Conservation (phyloP, 2,888 invertebrate species). For the Epicampocera succincta region DNA sequence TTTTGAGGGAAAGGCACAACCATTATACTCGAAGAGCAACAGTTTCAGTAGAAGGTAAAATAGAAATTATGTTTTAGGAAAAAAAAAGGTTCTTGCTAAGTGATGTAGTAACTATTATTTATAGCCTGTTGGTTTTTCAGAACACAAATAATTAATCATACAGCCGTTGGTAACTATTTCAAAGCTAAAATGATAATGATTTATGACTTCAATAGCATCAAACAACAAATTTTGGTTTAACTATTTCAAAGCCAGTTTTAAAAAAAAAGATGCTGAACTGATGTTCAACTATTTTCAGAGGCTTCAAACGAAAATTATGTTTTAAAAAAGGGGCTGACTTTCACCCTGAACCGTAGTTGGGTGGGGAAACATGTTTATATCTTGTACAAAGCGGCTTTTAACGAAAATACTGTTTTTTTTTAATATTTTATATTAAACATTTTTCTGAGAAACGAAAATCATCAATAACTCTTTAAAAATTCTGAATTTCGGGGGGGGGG, state of each 20-base stretch:
- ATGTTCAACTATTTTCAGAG: not conserved
- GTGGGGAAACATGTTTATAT: no score
- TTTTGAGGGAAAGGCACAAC: not conserved
- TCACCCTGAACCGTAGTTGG: no score
- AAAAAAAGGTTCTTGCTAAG: constrained; percentile 16
- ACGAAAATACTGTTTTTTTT: no score
- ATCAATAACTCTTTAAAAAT: no score
- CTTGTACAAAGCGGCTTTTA: no score
- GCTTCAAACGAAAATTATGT: no score
- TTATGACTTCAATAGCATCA: not conserved
- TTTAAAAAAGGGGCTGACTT: no score
- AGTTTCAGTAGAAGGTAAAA: constrained; percentile 48
- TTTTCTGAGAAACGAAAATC: no score
- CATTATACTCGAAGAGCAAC: constrained; percentile 34
- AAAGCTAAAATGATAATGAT: constrained; percentile 11
- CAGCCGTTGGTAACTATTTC: constrained; percentile 36
- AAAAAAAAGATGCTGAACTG: not conserved
- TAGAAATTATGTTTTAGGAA: constrained; percentile 46
- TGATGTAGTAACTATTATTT: constrained; percentile 44
- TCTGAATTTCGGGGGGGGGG: no score
- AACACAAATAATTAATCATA: constrained; percentile 29
- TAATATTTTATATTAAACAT: no score
- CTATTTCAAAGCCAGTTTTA: not conserved
- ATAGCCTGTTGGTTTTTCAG: constrained; percentile 20
- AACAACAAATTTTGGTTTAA: no score